Evolutionary conservation across 2,113 vertebrate genomes (phyloP), one percentile per base, ranked within the genome.

Genomic region (Mola mola): DNA sequence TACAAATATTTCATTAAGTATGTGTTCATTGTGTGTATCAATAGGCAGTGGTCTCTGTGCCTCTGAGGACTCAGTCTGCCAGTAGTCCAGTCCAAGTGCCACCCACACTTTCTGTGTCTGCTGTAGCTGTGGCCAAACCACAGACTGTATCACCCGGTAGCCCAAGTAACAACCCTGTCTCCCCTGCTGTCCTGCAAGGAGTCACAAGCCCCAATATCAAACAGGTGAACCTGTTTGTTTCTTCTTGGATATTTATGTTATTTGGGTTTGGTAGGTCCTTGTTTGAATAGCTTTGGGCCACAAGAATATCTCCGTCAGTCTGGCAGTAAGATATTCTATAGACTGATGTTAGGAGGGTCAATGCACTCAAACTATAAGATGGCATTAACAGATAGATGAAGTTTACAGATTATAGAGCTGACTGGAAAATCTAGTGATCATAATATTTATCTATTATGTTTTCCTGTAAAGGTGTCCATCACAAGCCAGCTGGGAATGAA

Each of bases 401-500:
- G n/a, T n/a, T n/a, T n/a, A n/a, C n/a, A n/a, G n/a, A n/a, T n/a
- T n/a, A n/a, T n/a, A n/a, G n/a, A n/a, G n/a, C n/a, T n/a, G n/a
- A n/a, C n/a, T n/a, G n/a, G n/a, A n/a, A n/a, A 22, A 10, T 13
- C 24, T 57, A n/a, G 40, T 50, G 22, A 44, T 43, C 3, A 21
- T 26, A 20, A 6, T 2, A 28, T 51, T 17, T 12, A 49, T 53
- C 3, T 20, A 11, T 34, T 48, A 11, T 0, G 26, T 4, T 34
- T 9, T 41, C 16, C 4, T 47, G 5, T 48, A 1, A 59, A 99
- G 96, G 95, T 99, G 86, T 96, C 96, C 1, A 95, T 99, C 58
- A 95, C 96, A 0, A 94, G 97, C 38, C 97, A 98, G 9, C 90
- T 98, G 1, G 96, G 97, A 1, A 65, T 98, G 88, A 99, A 98